Percentiles rank a stretch among this genome's conserved stretches.
Evolutionary conservation across 35 echinoderm and acorn worm species (phyloP).

Genomic region (Ophioderma brevispina): DNA sequence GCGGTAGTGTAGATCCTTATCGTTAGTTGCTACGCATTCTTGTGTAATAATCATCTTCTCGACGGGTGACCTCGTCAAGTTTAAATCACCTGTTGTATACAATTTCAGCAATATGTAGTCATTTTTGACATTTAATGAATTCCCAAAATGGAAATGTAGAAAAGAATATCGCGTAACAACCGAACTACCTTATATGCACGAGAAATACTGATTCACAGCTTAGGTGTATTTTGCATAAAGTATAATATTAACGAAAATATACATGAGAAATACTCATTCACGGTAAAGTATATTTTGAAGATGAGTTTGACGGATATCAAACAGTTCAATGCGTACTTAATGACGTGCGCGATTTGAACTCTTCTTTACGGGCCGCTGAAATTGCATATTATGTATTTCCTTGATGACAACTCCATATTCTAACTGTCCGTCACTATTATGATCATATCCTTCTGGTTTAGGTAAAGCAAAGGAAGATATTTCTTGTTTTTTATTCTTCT

Average conservation of each 20-base stretch:
- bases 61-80: too few relatives aligned
- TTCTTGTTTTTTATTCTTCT: constrained; percentile 15
- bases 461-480: constrained; percentile 7
- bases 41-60: too few relatives aligned
- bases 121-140: too few relatives aligned
- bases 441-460: constrained; percentile 5
- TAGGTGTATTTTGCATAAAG: not conserved
- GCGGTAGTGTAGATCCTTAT: too few relatives aligned
- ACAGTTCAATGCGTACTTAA: not conserved
- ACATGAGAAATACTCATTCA: not conserved
- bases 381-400: constrained; percentile 11
- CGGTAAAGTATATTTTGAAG: not conserved
- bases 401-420: not conserved
- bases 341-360: not conserved
- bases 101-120: too few relatives aligned
- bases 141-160: too few relatives aligned
- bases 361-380: not conserved
- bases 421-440: constrained; percentile 13
- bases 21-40: too few relatives aligned
- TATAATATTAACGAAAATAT: not conserved
- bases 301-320: not conserved
- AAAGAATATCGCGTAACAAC: too few relatives aligned
- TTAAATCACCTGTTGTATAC: too few relatives aligned
- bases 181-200: too few relatives aligned
- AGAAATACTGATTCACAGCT: not conserved